Evolutionary conservation across 1,140 invertebrate genomes (phyloP).

Genomic region (Nephotettix cincticeps): DNA sequence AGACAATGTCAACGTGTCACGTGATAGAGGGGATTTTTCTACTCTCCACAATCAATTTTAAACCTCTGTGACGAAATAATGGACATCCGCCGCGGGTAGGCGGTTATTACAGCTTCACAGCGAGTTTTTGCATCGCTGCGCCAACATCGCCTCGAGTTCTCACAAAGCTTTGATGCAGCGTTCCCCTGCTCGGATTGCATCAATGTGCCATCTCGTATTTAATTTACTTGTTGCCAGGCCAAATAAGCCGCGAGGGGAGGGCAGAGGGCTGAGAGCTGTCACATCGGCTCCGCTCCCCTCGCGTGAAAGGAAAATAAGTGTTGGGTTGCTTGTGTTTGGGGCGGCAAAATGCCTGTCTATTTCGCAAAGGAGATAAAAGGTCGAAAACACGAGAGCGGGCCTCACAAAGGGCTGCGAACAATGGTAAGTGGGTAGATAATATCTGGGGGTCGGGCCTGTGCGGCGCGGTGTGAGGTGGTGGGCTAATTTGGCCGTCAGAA

Average conservation of each 20-base stretch:
- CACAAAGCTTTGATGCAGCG: neutral
- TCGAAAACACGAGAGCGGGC: constrained; percentile 11
- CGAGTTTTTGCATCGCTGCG: too few relatives aligned
- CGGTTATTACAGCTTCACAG: too few relatives aligned
- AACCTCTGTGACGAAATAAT: too few relatives aligned
- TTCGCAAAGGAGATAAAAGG: constrained; percentile 23
- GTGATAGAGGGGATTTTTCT: too few relatives aligned
- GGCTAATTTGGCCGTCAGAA: constrained; percentile 19
- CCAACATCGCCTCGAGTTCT: too few relatives aligned
- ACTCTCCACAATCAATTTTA: too few relatives aligned
- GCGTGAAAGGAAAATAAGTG: constrained; percentile 3
- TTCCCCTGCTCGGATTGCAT: neutral
- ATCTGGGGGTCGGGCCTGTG: neutral
- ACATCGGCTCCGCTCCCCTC: neutral
- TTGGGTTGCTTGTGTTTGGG: constrained; percentile 19
- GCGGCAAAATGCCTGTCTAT: constrained; percentile 21
- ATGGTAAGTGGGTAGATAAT: constrained; percentile 23
- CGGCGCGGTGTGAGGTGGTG: neutral
- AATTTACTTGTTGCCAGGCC: constrained; percentile 9
- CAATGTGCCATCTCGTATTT: neutral
- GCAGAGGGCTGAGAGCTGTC: neutral
- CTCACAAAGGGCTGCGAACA: neutral
- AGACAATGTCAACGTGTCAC: too few relatives aligned
- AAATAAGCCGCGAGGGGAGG: neutral
- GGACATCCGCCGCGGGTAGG: too few relatives aligned